A percentile compares a stretch with the other conserved stretches of the same genome.
These are phyloP conservation scores for Cerastis rubricosa DNA, from an alignment of 2,888 invertebrate genomes.

Conservation along the genomic window DNA sequence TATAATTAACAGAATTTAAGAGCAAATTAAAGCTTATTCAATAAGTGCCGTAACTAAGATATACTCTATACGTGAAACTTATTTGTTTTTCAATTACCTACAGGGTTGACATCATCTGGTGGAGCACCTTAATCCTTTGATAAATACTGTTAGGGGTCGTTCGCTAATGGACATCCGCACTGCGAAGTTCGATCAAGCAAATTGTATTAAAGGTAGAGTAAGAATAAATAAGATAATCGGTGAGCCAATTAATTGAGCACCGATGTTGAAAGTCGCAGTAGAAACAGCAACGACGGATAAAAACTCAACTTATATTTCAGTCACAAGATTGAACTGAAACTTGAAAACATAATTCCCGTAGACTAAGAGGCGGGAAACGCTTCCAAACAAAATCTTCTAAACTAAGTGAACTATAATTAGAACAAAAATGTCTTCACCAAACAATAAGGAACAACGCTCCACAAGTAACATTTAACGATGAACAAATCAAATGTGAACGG, in stretches of 20 bases:
- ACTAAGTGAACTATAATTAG: conserved; percentile 29
- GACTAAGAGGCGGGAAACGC: conserved; percentile 19
- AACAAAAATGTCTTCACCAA: conserved; percentile 49
- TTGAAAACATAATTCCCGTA: not conserved
- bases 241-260: not conserved
- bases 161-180: conserved; percentile 14
- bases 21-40: not conserved
- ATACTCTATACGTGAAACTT: not conserved
- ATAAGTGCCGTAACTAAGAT: not conserved
- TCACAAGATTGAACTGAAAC: not conserved
- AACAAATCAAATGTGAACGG: conserved; percentile 64
- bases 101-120: not conserved
- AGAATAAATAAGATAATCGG: not conserved
- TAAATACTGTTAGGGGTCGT: conserved; percentile 15
- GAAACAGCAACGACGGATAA: not conserved
- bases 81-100: conserved; percentile 10
- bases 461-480: conserved; percentile 58
- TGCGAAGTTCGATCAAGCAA: conserved; percentile 24
- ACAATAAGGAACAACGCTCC: conserved; percentile 47
- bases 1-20: not conserved
- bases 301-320: not conserved
- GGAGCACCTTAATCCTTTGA: conserved; percentile 4
- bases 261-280: not conserved
- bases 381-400: conserved; percentile 14
- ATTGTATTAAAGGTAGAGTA: not conserved